phyloP scores from a whole-genome alignment of 2,797 vertebrate genomes.

The Pangasius krempfi region DNA sequence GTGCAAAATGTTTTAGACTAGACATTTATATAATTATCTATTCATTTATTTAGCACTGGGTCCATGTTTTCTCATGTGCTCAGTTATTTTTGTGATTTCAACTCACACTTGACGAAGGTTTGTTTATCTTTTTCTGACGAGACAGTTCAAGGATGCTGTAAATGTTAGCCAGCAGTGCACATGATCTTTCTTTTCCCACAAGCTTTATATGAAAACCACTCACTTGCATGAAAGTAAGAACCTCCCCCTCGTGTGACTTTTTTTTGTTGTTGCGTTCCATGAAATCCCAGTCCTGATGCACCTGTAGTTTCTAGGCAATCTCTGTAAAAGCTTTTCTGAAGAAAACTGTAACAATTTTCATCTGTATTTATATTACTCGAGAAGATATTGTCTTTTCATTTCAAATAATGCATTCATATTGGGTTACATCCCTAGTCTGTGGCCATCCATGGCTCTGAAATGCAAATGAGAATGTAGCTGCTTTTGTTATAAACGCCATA shows the following conservation, averaged over 20 bases:
- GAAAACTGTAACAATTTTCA: not conserved
- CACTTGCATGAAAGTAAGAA: not conserved
- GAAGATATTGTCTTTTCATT: not conserved
- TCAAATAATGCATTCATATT: too few species aligned
- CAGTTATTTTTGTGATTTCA: not conserved
- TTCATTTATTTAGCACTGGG: not conserved
- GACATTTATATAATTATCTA: not conserved
- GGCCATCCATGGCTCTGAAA: not conserved
- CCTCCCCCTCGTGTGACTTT: not conserved
- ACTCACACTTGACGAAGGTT: not conserved
- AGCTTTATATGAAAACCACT: not conserved
- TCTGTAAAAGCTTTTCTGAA: not conserved
- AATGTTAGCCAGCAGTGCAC: not conserved
- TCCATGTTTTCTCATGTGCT: not conserved
- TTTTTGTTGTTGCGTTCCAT: too few species aligned
- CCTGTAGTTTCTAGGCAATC: not conserved
- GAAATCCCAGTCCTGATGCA: not conserved
- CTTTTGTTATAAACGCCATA: not conserved
- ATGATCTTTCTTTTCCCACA: not conserved
- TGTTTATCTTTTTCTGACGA: not conserved
- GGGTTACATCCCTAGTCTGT: not conserved
- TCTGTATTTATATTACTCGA: not conserved
- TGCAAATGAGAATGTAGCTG: not conserved
- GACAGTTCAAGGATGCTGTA: not conserved
- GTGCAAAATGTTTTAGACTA: not conserved